A percentile compares a stretch with the other conserved stretches of the same genome.
Conservation (phyloP, 1,140 invertebrate species). For the Planococcus citri region DNA sequence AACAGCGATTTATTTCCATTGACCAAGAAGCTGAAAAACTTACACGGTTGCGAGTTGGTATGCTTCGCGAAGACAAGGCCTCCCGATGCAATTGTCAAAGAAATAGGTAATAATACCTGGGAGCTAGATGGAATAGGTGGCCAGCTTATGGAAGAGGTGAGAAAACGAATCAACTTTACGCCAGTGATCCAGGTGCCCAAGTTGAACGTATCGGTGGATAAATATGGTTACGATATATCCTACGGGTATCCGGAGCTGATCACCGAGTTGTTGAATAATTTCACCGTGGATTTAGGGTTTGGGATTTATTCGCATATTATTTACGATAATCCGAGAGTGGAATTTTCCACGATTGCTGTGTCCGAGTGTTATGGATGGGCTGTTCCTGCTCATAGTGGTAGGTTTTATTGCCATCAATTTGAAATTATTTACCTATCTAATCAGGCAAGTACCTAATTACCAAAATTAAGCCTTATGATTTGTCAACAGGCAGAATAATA, state of each 20-base stretch:
- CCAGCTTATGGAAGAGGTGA: slow-evolving; percentile 11
- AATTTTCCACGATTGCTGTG: neutral
- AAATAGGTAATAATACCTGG: slow-evolving; percentile 2
- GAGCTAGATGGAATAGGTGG: slow-evolving; percentile 20
- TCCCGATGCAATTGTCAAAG: slow-evolving; percentile 17
- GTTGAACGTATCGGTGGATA: slow-evolving; percentile 12
- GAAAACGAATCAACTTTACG: slow-evolving; percentile 14
- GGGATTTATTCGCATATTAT: slow-evolving; percentile 24
- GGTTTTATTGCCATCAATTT: neutral
- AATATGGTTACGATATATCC: slow-evolving; percentile 24
- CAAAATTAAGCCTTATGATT: no score
- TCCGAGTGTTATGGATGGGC: slow-evolving; percentile 25
- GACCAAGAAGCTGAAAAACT: neutral
- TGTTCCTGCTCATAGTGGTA: slow-evolving; percentile 14
- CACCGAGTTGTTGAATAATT: neutral
- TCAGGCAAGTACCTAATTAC: no score
- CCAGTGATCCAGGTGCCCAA: slow-evolving; percentile 6
- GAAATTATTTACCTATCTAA: no score
- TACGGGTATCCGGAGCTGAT: slow-evolving; percentile 15
- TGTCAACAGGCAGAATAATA: slow-evolving; percentile 16
- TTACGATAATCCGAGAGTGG: slow-evolving; percentile 16
- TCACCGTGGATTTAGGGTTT: slow-evolving; percentile 7
- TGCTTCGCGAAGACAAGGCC: slow-evolving; percentile 22
- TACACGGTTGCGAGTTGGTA: slow-evolving; percentile 1
- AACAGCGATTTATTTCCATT: neutral